Evolutionary conservation across 2,888 invertebrate genomes (phyloP).

Genomic region (Oligia latruncula): DNA sequence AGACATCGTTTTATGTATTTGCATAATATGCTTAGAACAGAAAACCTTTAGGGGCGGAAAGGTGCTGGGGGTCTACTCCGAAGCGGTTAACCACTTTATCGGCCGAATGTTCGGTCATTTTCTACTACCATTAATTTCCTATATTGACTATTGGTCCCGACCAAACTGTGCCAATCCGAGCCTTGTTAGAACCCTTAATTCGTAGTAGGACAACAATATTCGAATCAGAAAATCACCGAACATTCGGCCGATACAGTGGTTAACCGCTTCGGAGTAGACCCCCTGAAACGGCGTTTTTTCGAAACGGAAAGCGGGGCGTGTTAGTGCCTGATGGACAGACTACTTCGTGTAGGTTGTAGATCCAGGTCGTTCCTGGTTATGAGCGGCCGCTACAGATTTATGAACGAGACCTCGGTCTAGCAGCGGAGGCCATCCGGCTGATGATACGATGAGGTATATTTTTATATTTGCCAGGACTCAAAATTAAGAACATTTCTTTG

Average conservation of each 20-base stretch:
- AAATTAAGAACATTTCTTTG: background rate
- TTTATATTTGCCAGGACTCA: background rate
- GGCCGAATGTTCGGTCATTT: too few relatives aligned
- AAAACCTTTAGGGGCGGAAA: background rate
- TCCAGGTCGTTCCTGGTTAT: too few relatives aligned
- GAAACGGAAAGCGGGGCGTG: background rate
- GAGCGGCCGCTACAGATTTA: background rate
- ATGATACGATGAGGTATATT: background rate
- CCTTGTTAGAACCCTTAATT: too few relatives aligned
- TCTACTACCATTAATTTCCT: too few relatives aligned
- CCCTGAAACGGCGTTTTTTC: background rate
- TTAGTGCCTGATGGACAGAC: background rate
- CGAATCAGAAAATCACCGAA: too few relatives aligned
- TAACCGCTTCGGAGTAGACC: too few relatives aligned
- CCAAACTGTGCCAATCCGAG: too few relatives aligned
- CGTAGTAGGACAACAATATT: too few relatives aligned
- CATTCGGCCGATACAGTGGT: too few relatives aligned
- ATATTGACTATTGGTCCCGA: too few relatives aligned
- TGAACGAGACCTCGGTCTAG: background rate
- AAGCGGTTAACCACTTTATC: too few relatives aligned
- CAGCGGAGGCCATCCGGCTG: background rate
- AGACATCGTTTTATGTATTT: slow-evolving; percentile 14
- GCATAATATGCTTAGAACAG: background rate
- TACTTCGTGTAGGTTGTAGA: background rate
- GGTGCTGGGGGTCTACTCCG: too few relatives aligned